Evolutionary conservation across 2,797 vertebrate species (phyloP).

Genomic region (Scolopax rusticola): DNA sequence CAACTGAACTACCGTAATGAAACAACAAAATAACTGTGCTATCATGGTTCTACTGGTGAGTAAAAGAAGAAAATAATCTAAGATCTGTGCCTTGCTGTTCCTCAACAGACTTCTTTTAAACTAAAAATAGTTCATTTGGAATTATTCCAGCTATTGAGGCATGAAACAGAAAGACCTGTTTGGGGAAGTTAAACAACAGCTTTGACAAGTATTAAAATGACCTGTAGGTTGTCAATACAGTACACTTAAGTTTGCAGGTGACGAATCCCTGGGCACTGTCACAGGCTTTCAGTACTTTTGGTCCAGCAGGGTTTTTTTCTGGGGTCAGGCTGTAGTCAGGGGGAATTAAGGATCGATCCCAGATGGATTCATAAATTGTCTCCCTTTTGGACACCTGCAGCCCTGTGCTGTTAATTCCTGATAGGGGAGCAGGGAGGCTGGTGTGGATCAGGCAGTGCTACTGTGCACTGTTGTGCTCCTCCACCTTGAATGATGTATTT

Average conservation of each 20-base stretch:
- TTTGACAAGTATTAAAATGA: not conserved
- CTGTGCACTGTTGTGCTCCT: not conserved
- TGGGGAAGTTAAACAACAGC: not conserved
- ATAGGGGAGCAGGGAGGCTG: not conserved
- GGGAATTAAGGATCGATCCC: not conserved
- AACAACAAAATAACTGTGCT: not conserved
- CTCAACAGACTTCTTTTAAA: slow-evolving; percentile 5
- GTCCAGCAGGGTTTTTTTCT: not conserved
- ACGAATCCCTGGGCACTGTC: not conserved
- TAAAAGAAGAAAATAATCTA: slow-evolving; percentile 19
- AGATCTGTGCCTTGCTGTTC: not conserved
- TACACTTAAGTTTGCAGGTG: not conserved
- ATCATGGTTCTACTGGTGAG: not conserved
- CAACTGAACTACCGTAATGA: not conserved
- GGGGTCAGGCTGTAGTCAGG: not conserved
- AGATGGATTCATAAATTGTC: not conserved
- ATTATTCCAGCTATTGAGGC: not conserved
- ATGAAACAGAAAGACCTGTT: not conserved
- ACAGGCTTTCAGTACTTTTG: not conserved
- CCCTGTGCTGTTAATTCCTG: not conserved
- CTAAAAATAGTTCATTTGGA: not conserved
- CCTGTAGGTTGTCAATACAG: not conserved
- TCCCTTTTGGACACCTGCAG: not conserved
- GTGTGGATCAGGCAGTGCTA: not conserved
- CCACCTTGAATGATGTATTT: not conserved